Percentiles rank a stretch among this genome's conserved stretches.
Evolutionary conservation across 2,888 invertebrate genomes (phyloP).

Genomic region (Cyclophora albipunctata): DNA sequence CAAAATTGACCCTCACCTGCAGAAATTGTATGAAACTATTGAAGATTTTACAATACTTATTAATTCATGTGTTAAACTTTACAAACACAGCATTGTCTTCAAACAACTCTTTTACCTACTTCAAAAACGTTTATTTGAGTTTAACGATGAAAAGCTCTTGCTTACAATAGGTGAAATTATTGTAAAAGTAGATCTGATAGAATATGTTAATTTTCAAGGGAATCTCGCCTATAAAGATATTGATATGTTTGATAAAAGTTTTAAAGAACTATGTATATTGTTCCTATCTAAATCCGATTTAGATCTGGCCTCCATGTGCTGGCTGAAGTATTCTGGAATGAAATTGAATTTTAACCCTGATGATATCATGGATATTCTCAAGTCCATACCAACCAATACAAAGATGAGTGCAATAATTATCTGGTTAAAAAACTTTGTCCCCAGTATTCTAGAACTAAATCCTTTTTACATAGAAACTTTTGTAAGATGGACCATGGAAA

Average conservation of each 20-base stretch:
- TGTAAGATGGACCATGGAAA: slow-evolving; percentile 66
- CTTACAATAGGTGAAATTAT: slow-evolving; percentile 42
- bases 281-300: slow-evolving; percentile 59
- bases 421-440: slow-evolving; percentile 64
- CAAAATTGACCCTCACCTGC: slow-evolving; percentile 35
- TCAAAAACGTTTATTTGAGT: slow-evolving; percentile 44
- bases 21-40: slow-evolving; percentile 47
- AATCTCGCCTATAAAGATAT: slow-evolving; percentile 43
- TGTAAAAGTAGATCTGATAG: slow-evolving; percentile 58
- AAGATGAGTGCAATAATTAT: slow-evolving; percentile 62
- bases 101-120: slow-evolving; percentile 50
- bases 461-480: slow-evolving; percentile 64
- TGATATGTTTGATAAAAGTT: slow-evolving; percentile 46
- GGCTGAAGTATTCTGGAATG: slow-evolving; percentile 59
- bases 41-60: slow-evolving; percentile 44
- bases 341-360: slow-evolving; percentile 33
- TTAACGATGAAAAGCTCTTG: slow-evolving; percentile 24
- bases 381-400: slow-evolving; percentile 53
- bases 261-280: slow-evolving; percentile 46
- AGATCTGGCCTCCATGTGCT: slow-evolving; percentile 64
- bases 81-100: slow-evolving; percentile 40
- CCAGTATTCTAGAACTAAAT: slow-evolving; percentile 54
- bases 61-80: slow-evolving; percentile 37
- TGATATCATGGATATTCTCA: slow-evolving; percentile 50
- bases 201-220: slow-evolving; percentile 56